These are phyloP conservation scores for Percopsis omiscomaycus DNA, from an alignment of 2,797 vertebrate genomes.

Conservation along the genomic window DNA sequence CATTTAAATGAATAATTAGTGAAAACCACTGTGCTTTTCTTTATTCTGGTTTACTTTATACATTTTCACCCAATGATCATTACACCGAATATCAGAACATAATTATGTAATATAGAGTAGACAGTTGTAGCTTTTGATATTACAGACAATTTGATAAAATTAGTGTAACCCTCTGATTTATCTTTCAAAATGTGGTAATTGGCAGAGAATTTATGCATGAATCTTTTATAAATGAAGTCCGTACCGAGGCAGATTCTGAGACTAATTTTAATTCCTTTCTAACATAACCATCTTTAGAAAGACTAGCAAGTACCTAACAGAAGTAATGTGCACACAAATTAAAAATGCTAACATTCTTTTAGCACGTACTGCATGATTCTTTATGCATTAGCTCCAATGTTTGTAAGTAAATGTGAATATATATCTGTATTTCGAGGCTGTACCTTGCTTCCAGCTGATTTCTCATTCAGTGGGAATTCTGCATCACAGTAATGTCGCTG, in stretches of 20 bases:
- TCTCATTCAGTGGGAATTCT: constrained; percentile 34
- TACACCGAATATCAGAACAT: neutral
- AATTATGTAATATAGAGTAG: neutral
- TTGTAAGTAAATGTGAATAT: constrained; percentile 34
- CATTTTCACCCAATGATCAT: neutral
- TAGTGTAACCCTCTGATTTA: constrained; percentile 7
- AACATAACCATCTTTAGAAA: constrained; percentile 21
- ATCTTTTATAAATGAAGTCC: constrained; percentile 10
- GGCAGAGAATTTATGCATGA: constrained; percentile 31
- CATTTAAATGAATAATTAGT: neutral
- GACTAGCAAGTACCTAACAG: neutral
- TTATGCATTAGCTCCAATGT: constrained; percentile 48
- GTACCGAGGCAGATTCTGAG: neutral
- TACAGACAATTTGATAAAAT: constrained; percentile 2
- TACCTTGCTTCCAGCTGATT: constrained; percentile 41
- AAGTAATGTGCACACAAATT: constrained; percentile 19
- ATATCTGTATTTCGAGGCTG: constrained; percentile 42
- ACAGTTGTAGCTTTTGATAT: neutral
- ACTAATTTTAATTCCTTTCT: neutral
- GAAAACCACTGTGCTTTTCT: constrained; percentile 13
- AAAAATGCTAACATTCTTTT: neutral
- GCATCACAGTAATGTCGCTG: constrained; percentile 33
- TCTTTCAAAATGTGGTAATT: constrained; percentile 4
- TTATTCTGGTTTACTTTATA: neutral
- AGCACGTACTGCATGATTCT: constrained; percentile 66